Evolutionary conservation across 2,797 vertebrate genomes (phyloP).

Genomic region (Paratrypauchen microcephalus): DNA sequence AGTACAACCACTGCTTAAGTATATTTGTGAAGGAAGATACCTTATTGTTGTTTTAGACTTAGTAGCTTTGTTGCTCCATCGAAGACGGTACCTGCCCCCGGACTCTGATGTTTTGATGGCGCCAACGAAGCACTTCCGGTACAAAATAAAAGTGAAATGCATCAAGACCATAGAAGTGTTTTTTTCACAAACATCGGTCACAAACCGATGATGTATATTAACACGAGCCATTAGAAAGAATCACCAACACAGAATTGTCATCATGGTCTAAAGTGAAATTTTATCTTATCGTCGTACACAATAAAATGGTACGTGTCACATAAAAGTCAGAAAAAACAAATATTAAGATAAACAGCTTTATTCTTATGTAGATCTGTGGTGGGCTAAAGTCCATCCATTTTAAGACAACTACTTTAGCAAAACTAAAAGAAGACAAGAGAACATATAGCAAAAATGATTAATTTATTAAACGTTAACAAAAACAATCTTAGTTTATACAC

Average conservation of each 20-base stretch:
- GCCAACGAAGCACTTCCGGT: slow-evolving; percentile 6
- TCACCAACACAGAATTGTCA: not conserved
- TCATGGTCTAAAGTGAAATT: not conserved
- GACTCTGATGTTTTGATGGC: not conserved
- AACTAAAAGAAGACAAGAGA: not conserved
- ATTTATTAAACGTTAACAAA: not conserved
- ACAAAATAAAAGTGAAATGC: not conserved
- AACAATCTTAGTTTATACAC: not conserved
- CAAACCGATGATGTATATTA: too few relatives aligned
- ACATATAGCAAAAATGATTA: not conserved
- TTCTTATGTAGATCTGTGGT: not conserved
- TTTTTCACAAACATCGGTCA: too few relatives aligned
- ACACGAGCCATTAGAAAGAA: too few relatives aligned
- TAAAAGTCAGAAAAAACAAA: not conserved
- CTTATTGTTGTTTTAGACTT: not conserved
- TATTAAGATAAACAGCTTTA: not conserved
- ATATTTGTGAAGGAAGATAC: not conserved
- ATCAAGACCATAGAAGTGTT: too few relatives aligned
- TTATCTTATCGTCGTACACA: not conserved
- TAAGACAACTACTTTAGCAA: not conserved
- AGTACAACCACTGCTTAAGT: not conserved
- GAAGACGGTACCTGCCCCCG: not conserved
- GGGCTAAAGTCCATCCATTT: not conserved
- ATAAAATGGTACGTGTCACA: too few relatives aligned
- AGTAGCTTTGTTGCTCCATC: not conserved